Evolutionary conservation across 2,113 vertebrate genomes (phyloP).

Genomic region (Arizona elegans): DNA sequence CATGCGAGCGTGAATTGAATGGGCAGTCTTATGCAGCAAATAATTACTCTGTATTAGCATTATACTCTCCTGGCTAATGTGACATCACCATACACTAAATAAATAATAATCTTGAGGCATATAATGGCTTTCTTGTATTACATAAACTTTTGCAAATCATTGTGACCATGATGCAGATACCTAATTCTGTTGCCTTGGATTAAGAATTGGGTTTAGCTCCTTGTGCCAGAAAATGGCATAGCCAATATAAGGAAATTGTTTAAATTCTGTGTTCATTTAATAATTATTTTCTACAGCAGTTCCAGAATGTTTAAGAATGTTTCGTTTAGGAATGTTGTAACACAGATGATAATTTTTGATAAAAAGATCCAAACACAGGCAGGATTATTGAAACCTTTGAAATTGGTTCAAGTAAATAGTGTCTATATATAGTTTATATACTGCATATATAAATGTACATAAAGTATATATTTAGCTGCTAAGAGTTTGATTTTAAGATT

Average conservation of each 20-base stretch:
- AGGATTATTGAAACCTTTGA: neutral
- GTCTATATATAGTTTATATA: neutral
- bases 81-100: neutral
- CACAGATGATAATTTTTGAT: neutral
- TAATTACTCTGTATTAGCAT: neutral
- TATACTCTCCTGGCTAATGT: neutral
- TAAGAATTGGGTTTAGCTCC: neutral
- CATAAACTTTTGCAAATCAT: neutral
- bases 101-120: neutral
- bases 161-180: neutral
- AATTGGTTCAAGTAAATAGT: neutral
- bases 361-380: neutral
- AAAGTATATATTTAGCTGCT: neutral
- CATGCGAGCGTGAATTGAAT: neutral
- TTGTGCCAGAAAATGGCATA: neutral
- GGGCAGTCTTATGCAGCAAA: neutral
- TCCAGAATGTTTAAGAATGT: neutral
- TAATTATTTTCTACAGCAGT: neutral
- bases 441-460: neutral
- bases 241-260: neutral
- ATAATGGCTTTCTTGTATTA: neutral
- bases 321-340: neutral
- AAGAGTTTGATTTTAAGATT: neutral
- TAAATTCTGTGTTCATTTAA: neutral
- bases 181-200: neutral